phyloP scores from a whole-genome alignment of 1,140 invertebrate genomes.

The Pseudomyrmex cubaensis region DNA sequence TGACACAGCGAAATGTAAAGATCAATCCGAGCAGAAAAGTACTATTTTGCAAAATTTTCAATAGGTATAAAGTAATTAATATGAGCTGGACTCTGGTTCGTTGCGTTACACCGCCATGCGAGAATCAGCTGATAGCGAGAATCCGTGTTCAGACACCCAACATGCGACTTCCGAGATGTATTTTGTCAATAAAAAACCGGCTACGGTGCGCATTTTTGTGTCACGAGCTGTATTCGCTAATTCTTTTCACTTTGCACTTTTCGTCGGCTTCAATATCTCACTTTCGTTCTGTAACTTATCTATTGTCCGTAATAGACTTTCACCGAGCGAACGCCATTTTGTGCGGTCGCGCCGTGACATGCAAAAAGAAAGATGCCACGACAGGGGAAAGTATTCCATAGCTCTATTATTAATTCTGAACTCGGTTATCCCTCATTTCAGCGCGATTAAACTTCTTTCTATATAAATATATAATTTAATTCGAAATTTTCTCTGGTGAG shows the following conservation, averaged over 20 bases:
- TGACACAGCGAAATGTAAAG: background rate
- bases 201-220: background rate
- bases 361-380: background rate
- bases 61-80: no score
- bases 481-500: no score
- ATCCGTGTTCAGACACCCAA: no score
- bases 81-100: no score
- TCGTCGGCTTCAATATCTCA: background rate
- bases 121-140: no score
- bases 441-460: no score
- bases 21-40: no score
- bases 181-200: no score
- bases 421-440: background rate
- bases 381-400: background rate
- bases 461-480: no score
- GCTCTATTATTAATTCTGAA: background rate
- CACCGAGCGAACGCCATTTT: constrained; percentile 23
- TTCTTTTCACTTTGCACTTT: background rate
- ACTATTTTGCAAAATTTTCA: no score
- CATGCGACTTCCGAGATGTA: no score
- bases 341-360: background rate
- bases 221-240: background rate
- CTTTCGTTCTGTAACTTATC: constrained; percentile 3
- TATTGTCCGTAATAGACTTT: constrained; percentile 11
- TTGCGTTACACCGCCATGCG: no score